phyloP scores from a whole-genome alignment of 1,140 invertebrate genomes.

The Gyrodactylus bullatarudis region DNA sequence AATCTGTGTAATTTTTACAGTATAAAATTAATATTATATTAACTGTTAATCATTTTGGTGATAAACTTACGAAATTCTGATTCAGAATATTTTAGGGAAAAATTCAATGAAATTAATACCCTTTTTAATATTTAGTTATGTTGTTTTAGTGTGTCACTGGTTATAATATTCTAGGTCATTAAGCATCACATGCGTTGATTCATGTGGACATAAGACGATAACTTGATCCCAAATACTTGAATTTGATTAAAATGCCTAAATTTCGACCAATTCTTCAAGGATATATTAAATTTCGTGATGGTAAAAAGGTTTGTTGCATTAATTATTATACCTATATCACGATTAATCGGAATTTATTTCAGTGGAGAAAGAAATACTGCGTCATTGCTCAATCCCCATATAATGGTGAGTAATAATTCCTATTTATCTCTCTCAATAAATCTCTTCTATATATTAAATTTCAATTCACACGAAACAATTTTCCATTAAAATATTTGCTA shows the following conservation, averaged over 20 bases:
- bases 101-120: not conserved
- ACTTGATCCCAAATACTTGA: not conserved
- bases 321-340: not conserved
- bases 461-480: too few relatives aligned
- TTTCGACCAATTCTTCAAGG: not conserved
- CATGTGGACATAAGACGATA: not conserved
- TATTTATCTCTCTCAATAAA: too few relatives aligned
- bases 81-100: too few relatives aligned
- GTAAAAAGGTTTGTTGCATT: not conserved
- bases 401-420: not conserved
- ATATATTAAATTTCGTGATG: not conserved
- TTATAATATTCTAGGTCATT: not conserved
- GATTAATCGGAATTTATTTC: not conserved
- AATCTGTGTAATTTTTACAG: too few relatives aligned
- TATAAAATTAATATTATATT: too few relatives aligned
- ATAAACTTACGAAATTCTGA: too few relatives aligned
- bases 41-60: too few relatives aligned
- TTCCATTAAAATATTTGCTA: too few relatives aligned
- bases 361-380: not conserved
- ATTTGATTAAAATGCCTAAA: not conserved
- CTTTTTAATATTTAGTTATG: too few relatives aligned
- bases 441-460: too few relatives aligned
- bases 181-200: not conserved
- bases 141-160: not conserved
- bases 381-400: not conserved